A percentile compares a stretch with the other conserved stretches of the same genome.
Conservation (phyloP, 1,140 invertebrate genomes). For the Ooceraea biroi region DNA sequence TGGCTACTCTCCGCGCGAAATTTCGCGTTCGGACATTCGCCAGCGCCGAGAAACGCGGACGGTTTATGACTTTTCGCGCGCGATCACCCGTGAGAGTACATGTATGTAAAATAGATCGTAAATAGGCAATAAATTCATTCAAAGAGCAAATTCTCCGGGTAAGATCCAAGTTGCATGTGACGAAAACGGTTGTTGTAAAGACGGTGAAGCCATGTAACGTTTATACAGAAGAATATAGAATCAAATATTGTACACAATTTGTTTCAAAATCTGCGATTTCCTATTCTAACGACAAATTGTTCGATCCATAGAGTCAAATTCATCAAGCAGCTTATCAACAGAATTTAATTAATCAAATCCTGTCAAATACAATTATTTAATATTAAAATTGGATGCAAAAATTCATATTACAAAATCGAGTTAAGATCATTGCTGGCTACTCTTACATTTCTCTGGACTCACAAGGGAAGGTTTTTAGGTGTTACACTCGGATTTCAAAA, state of each 20-base stretch:
- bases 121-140: background rate
- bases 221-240: background rate
- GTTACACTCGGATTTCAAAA: too few relatives aligned
- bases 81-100: constrained; percentile 28
- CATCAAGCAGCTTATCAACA: too few relatives aligned
- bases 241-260: background rate
- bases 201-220: constrained; percentile 1
- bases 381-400: too few relatives aligned
- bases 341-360: too few relatives aligned
- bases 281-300: too few relatives aligned
- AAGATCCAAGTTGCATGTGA: background rate
- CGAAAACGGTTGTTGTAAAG: background rate
- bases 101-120: constrained; percentile 28
- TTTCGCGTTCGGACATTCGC: constrained; percentile 14
- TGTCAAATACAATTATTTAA: too few relatives aligned
- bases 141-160: background rate
- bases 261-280: background rate
- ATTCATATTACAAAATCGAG: too few relatives aligned
- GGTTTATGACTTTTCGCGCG: background rate
- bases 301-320: too few relatives aligned
- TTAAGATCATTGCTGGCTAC: too few relatives aligned
- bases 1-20: constrained; percentile 33
- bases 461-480: too few relatives aligned
- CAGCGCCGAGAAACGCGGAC: background rate
- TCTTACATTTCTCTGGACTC: too few relatives aligned